Base-by-base conservation (phyloP, 2,113 vertebrate genomes). In the Oplegnathus fasciatus region DNA sequence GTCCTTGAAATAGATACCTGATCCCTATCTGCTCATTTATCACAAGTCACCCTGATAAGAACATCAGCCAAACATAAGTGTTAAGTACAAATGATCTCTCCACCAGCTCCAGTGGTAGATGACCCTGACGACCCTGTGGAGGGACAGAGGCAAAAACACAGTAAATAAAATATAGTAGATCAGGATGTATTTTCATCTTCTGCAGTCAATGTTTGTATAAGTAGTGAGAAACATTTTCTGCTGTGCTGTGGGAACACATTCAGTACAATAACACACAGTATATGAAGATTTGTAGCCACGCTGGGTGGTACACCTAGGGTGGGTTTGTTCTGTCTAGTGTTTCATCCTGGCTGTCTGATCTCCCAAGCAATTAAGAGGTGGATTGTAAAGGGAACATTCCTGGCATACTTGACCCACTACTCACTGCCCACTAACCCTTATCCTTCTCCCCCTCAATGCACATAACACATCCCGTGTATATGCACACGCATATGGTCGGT, bases 321-420 rank as follows among this genome's bases (percentile, higher is more conserved):
- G 86, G 86, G 84, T 91, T 93, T 80, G 65, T 37, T 91, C 83
- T 58, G 82, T 91, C 82, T 94, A 61, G 73, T 83, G 89, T 91
- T 95, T 91, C 89, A 94, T 89, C 88, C 75, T 28, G 76, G 44
- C 77, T 57, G 81, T 92, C 88, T 93, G 91, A 94, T 93, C 92
- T 84, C 84, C 85, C 69, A 81, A 78, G 75, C 86, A 90, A 91
- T 93, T 93, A 86, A 92, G 78, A 80, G 80, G 78, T 90, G 87
- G 76, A 88, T 90, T 86, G 82, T 87, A 84, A 89, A 82, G 80
- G 83, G 78, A 76, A 85, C 93, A 95, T 95, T 95, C 91, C 92
- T 89, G 65, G 65, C 88, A 94, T 95, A 83, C 82, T 79, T 93
- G 74, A 93, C 75, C 92, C 82, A 82, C 79, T 85, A 82, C 68